Conservation (phyloP, 2,888 invertebrate species). For the Ommatoiulus sabulosus region DNA sequence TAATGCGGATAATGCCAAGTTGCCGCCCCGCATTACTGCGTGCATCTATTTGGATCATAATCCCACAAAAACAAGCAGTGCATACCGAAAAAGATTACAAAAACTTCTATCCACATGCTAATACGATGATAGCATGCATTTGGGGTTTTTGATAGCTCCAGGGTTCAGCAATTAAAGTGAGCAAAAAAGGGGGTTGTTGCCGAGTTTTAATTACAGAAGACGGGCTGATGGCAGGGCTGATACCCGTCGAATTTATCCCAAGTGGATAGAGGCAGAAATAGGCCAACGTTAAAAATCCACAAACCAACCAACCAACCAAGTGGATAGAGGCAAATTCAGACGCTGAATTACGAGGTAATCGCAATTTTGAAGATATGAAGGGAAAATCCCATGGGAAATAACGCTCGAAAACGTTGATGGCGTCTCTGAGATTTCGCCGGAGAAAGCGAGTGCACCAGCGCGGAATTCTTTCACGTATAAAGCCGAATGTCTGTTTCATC, state of each 20-base stretch:
- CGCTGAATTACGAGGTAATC: slow-evolving; percentile 7
- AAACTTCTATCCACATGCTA: not conserved
- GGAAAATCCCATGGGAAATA: slow-evolving; percentile 4
- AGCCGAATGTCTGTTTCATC: no score
- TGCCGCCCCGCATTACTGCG: not conserved
- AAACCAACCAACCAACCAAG: no score
- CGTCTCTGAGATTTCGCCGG: no score
- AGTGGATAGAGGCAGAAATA: no score
- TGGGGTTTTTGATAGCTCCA: not conserved
- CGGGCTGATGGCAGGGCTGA: not conserved
- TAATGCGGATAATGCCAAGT: not conserved
- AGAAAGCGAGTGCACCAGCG: not conserved
- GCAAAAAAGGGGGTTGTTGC: not conserved
- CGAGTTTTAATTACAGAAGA: slow-evolving; percentile 5
- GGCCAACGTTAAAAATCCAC: no score
- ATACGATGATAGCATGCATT: not conserved
- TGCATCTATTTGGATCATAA: not conserved
- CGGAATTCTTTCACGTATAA: not conserved
- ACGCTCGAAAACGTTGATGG: not conserved
- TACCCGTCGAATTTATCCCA: slow-evolving; percentile 26
- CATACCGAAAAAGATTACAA: not conserved
- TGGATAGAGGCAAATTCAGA: not conserved
- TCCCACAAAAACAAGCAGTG: slow-evolving; percentile 26
- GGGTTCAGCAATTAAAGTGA: not conserved
- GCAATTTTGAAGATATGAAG: slow-evolving; percentile 3